A percentile compares a stretch with the other conserved stretches of the same genome.
Conservation (phyloP, 2,888 invertebrate species). For the Pandemis corylana region DNA sequence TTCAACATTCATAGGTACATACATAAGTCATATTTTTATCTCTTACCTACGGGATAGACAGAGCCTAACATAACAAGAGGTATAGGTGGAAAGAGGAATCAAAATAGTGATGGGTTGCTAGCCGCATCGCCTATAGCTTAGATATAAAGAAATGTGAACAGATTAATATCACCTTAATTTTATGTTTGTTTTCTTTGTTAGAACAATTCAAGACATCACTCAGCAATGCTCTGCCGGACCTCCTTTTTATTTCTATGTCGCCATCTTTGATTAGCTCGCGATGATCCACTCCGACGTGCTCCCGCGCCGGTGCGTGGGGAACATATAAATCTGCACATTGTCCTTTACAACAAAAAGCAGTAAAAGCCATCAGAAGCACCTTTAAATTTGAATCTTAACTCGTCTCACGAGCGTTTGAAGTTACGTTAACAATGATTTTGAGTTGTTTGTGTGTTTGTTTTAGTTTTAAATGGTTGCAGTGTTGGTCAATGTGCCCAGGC, state of each 20-base stretch:
- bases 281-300: conserved; percentile 31
- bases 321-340: background rate
- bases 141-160: background rate
- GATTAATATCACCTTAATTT: too few relatives aligned
- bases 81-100: too few relatives aligned
- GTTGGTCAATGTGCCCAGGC: background rate
- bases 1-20: too few relatives aligned
- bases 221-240: background rate
- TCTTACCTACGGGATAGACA: too few relatives aligned
- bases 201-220: too few relatives aligned
- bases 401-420: background rate
- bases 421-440: background rate
- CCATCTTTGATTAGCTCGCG: conserved; percentile 27
- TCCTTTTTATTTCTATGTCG: conserved; percentile 28
- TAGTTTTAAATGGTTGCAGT: background rate
- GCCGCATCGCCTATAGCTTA: background rate
- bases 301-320: background rate
- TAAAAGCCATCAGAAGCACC: background rate
- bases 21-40: too few relatives aligned
- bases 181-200: too few relatives aligned
- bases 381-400: background rate
- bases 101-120: too few relatives aligned
- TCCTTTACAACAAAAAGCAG: too few relatives aligned
- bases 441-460: background rate
- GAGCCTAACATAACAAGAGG: too few relatives aligned